Evolutionary conservation across 2,888 invertebrate species (phyloP).

Genomic region (Thera britannica): DNA sequence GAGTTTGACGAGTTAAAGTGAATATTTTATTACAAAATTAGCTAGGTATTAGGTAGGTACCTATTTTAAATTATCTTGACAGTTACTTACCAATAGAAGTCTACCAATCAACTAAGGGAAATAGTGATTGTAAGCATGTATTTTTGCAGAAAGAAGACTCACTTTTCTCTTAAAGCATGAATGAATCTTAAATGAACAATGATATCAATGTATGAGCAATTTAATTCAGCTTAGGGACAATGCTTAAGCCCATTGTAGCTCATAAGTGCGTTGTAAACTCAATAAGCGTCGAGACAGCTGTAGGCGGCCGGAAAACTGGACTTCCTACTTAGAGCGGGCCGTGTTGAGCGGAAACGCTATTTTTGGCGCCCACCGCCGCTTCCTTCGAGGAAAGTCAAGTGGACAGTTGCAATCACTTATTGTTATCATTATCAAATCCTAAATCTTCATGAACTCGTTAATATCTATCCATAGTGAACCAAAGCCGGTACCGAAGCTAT

Average conservation of each 20-base stretch:
- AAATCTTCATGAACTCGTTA: conserved; percentile 21
- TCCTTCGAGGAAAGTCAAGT: conserved; percentile 79
- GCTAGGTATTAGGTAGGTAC: too few relatives aligned
- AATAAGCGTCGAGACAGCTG: conserved; percentile 78
- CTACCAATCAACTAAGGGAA: neutral
- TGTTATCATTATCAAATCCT: conserved; percentile 54
- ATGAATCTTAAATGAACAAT: conserved; percentile 62
- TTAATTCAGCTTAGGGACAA: conserved; percentile 78
- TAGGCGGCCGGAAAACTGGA: conserved; percentile 81
- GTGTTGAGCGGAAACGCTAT: conserved; percentile 80
- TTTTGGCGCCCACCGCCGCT: conserved; percentile 81
- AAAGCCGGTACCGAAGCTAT: neutral
- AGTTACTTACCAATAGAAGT: neutral
- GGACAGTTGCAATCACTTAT: conserved; percentile 60
- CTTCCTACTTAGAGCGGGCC: conserved; percentile 81
- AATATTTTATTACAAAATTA: too few relatives aligned
- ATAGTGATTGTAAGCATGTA: neutral
- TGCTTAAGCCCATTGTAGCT: conserved; percentile 77
- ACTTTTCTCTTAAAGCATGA: conserved; percentile 39
- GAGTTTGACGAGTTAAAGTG: too few relatives aligned
- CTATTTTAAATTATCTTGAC: too few relatives aligned
- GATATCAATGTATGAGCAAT: conserved; percentile 75
- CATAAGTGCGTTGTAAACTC: conserved; percentile 81
- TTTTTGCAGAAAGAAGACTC: neutral
- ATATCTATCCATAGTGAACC: neutral